Base-by-base conservation (phyloP, 2,113 vertebrate species). In the Silurus glanis region DNA sequence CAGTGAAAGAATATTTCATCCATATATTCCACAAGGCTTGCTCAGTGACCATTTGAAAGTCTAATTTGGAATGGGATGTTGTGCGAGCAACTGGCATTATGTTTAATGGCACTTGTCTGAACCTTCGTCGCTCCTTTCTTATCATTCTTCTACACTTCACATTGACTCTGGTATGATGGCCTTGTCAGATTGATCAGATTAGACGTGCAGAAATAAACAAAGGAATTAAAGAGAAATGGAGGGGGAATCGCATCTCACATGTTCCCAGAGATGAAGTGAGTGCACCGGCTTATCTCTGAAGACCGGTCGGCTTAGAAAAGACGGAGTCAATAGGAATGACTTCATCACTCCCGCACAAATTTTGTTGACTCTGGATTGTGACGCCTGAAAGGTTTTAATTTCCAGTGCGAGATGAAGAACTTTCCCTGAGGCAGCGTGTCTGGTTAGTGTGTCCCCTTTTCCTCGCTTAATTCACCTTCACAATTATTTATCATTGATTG, bases 21-120 rank as follows among this genome's bases (percentile, higher is more conserved):
- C 86, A 87, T 84, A 83, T 45, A 2, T 8, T 64, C 23, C 67
- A 87, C 76, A 72, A 55, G 72, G 47, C 23, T 49, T 47, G 10
- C 76, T 83, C 61, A 56, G 82, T 23, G 23, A 81, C 45, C 45
- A 90, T 90, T 89, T 85, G 80, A 72, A 88, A 85, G 90, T 88
- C 49, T 84, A 83, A 87, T 88, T 53, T 51, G 59, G 13, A 16
- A 19, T 25, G 53, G 59, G 79, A 74, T 83, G 62, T 17, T 72
- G 88, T 53, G 37, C 21, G 51, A 55, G 51, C 28, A 66, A 56
- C 49, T 56, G 56, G 85, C 16, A n/a, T 78, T 51, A 82, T 85
- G 80, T 82, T 78, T 82, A 82, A 82, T 53, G 25, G 71, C 61
- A 25, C 64, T 75, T 59, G 62, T 82, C 83, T 74, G 47, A 64